Conservation (phyloP, 2,113 vertebrate species). For the Lynx canadensis region DNA sequence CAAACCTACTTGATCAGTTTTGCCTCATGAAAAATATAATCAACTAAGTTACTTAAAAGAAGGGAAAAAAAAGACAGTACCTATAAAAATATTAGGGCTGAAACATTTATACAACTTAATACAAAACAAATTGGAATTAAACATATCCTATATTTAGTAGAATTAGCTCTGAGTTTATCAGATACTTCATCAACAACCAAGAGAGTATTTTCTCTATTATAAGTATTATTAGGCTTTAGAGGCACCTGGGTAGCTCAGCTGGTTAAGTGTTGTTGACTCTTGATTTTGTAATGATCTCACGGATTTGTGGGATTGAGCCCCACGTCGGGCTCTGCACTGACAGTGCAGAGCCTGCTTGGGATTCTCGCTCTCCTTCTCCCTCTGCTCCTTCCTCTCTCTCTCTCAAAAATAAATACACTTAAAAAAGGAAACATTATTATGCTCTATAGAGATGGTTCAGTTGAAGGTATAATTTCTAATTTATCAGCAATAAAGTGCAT, state of each 20-base stretch:
- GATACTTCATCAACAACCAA: not conserved
- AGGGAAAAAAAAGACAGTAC: not conserved
- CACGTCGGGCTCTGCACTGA: too few relatives aligned
- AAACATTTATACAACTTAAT: not conserved
- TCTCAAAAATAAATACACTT: too few relatives aligned
- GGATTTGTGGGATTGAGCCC: too few relatives aligned
- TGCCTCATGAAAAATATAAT: not conserved
- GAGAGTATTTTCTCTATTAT: not conserved
- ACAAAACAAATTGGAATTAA: slow-evolving; percentile 23
- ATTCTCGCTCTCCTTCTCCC: too few relatives aligned
- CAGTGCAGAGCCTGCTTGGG: too few relatives aligned
- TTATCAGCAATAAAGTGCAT: not conserved
- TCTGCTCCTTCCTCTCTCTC: too few relatives aligned
- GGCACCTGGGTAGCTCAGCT: too few relatives aligned
- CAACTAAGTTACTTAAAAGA: not conserved
- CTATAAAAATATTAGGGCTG: not conserved
- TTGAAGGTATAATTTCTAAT: not conserved
- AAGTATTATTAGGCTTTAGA: not conserved
- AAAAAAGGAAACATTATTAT: not conserved
- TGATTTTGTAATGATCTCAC: too few relatives aligned
- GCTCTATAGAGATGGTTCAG: not conserved
- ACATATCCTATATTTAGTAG: not conserved
- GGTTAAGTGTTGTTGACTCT: too few relatives aligned
- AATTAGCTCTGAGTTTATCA: not conserved
- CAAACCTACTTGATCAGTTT: not conserved